Evolutionary conservation across 2,797 vertebrate genomes (phyloP).

Genomic region (Sebastes vulpes): DNA sequence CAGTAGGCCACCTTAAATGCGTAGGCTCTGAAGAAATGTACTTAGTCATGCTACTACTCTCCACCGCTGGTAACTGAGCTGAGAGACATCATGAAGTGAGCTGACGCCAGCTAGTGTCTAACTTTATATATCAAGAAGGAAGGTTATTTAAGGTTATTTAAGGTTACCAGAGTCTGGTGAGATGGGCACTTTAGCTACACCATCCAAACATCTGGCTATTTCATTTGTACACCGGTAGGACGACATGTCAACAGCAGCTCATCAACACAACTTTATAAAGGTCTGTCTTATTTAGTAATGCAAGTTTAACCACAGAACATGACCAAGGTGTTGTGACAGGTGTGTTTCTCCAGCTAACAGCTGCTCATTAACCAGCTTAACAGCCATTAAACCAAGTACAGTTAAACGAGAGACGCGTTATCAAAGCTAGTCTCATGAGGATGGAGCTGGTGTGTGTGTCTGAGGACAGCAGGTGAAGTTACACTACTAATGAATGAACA

Average conservation of each 20-base stretch:
- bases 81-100: background rate
- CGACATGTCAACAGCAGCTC: background rate
- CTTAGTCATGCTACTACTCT: too few species aligned
- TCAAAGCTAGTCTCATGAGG: too few species aligned
- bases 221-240: background rate
- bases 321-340: too few species aligned
- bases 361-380: background rate
- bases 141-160: background rate
- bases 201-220: background rate
- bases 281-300: too few species aligned
- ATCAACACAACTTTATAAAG: background rate
- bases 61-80: background rate
- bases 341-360: too few species aligned
- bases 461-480: background rate
- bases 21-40: too few species aligned
- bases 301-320: too few species aligned
- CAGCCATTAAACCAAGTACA: background rate
- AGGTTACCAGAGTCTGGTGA: background rate
- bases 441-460: background rate
- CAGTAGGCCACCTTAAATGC: too few species aligned
- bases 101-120: background rate
- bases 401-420: background rate
- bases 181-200: background rate
- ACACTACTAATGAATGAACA: background rate
- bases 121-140: background rate